These are phyloP conservation scores for Macrostomum lignano DNA, from an alignment of 1,140 invertebrate species.

Conservation along the genomic window DNA sequence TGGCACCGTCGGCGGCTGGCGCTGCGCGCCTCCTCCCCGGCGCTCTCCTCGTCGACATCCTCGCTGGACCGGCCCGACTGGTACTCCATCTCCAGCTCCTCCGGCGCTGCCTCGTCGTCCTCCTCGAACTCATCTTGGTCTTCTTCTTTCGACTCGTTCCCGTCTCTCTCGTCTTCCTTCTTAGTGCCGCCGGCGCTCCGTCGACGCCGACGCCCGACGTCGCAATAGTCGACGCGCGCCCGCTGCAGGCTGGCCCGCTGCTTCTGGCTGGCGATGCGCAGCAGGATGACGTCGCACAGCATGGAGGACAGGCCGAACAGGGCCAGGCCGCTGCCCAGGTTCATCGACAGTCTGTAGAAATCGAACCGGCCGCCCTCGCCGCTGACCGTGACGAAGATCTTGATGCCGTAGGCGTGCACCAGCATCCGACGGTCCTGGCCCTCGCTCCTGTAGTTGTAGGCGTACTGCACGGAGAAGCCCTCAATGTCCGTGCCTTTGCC, in stretches of 20 bases:
- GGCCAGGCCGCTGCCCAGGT: constrained; percentile 1
- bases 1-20: too few species aligned
- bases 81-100: constrained; percentile 55
- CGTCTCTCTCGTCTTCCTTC: constrained; percentile 49
- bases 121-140: constrained; percentile 64
- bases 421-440: constrained; percentile 5
- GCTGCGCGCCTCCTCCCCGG: too few species aligned
- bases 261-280: neutral
- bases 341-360: constrained; percentile 5
- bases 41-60: too few species aligned
- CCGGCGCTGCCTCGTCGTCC: constrained; percentile 48
- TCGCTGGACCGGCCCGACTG: constrained; percentile 45
- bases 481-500: constrained; percentile 7
- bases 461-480: constrained; percentile 9
- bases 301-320: constrained; percentile 3
- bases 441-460: constrained; percentile 4
- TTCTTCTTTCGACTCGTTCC: constrained; percentile 49
- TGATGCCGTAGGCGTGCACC: constrained; percentile 8
- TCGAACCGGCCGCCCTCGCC: constrained; percentile 5
- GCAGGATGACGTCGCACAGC: constrained; percentile 5
- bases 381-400: constrained; percentile 6
- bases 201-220: constrained; percentile 49
- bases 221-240: constrained; percentile 57
- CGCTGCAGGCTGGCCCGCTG: constrained; percentile 50
- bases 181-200: constrained; percentile 58